phyloP scores from a whole-genome alignment of 1,140 invertebrate genomes.

The Venturia canescens region DNA sequence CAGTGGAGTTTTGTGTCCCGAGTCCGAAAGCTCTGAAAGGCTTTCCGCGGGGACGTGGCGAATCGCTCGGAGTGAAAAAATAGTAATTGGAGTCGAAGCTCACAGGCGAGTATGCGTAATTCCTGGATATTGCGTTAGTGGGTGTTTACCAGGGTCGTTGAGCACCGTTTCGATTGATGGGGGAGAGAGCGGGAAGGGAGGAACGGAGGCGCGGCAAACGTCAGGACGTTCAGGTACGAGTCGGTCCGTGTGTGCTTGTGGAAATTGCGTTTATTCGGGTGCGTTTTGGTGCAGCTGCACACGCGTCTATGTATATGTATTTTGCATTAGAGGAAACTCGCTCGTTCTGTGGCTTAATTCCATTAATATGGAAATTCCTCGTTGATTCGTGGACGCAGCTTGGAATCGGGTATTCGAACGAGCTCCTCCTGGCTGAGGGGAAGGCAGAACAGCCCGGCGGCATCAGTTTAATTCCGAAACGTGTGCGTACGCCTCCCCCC shows the following conservation, averaged over 20 bases:
- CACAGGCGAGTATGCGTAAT: background rate
- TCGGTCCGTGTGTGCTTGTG: background rate
- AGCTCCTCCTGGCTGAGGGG: background rate
- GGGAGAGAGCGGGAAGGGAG: background rate
- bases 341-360: constrained; percentile 49
- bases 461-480: constrained; percentile 41
- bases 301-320: background rate
- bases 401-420: constrained; percentile 9
- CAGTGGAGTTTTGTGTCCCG: too few relatives aligned
- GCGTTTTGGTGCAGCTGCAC: constrained; percentile 12
- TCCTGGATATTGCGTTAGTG: constrained; percentile 11
- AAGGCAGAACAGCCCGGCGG: background rate
- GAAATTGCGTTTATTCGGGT: constrained; percentile 38
- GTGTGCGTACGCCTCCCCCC: background rate
- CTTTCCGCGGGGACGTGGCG: too few relatives aligned
- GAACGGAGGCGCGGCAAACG: background rate
- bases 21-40: too few relatives aligned
- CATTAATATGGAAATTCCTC: constrained; percentile 59
- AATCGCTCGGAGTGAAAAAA: too few relatives aligned
- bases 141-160: background rate
- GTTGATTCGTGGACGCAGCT: constrained; percentile 52
- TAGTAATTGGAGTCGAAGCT: too few relatives aligned
- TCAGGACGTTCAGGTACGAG: background rate
- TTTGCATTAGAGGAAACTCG: constrained; percentile 20
- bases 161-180: background rate